These are phyloP conservation scores for Parapsyche elsis DNA, from an alignment of 1,140 invertebrate genomes.

Conservation along the genomic window DNA sequence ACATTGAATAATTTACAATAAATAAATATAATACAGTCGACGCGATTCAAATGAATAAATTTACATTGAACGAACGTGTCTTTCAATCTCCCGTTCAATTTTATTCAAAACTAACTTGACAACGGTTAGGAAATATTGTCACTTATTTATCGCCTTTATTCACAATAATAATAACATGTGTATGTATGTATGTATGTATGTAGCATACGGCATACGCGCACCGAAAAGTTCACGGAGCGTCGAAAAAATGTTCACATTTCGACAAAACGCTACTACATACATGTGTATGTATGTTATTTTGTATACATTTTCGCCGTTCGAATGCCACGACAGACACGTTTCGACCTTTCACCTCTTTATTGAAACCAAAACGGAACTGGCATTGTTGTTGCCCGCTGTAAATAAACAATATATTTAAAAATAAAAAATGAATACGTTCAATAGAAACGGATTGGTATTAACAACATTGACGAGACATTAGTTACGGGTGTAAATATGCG, in stretches of 20 bases:
- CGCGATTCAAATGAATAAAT: no score
- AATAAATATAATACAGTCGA: no score
- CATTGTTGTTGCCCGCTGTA: background rate
- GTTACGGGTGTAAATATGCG: background rate
- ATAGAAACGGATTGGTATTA: background rate
- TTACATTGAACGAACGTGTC: no score
- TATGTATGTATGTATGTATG: background rate
- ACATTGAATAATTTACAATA: no score
- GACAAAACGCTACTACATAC: no score
- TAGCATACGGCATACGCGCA: background rate
- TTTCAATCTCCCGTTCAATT: no score
- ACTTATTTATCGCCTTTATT: no score
- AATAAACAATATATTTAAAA: background rate
- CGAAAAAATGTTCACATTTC: no score
- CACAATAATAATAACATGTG: no score
- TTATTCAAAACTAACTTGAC: no score
- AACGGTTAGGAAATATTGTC: no score
- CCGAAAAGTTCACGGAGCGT: background rate
- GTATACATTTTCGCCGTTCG: background rate
- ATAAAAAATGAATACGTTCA: background rate
- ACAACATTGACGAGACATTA: background rate
- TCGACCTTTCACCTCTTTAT: slow-evolving; percentile 13
- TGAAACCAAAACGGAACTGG: background rate
- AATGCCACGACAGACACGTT: slow-evolving; percentile 9
- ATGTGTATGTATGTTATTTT: no score